Conservation (phyloP, 2,888 invertebrate species). For the Pachymerium ferrugineum region DNA sequence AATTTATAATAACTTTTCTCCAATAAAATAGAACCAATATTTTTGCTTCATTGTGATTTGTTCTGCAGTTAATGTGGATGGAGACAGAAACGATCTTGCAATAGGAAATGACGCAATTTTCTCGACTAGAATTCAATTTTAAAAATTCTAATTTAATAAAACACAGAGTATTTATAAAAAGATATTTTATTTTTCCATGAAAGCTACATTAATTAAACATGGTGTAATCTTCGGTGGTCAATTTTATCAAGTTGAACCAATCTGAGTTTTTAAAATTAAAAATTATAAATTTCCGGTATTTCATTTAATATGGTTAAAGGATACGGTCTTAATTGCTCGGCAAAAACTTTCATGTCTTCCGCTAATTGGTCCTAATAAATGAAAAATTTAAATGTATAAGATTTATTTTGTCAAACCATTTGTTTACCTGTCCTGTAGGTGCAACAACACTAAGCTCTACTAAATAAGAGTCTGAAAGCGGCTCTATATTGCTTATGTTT, state of each 20-base stretch:
- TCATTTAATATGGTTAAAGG: not conserved
- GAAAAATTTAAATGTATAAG: not conserved
- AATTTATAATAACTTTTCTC: no score
- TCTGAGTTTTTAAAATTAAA: not conserved
- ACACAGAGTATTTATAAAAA: not conserved
- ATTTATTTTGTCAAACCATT: not conserved
- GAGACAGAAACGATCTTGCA: not conserved
- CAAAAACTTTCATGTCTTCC: constrained; percentile 28
- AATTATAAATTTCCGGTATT: not conserved
- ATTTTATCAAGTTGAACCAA: constrained; percentile 25
- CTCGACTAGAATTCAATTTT: no score
- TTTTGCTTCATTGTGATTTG: not conserved
- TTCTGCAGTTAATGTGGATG: not conserved
- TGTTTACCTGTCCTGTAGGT: constrained; percentile 35
- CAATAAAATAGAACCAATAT: no score
- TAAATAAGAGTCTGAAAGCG: constrained; percentile 84
- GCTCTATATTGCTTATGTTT: constrained; percentile 59
- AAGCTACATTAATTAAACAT: not conserved
- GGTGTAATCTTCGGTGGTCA: constrained; percentile 11
- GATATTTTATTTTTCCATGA: not conserved
- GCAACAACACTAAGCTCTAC: constrained; percentile 76
- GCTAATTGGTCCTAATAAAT: constrained; percentile 27
- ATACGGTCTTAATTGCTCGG: constrained; percentile 29
- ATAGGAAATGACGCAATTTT: not conserved
- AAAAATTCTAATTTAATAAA: no score